These are phyloP conservation scores for Watsonalla cultraria DNA, from an alignment of 2,888 invertebrate species.

Conservation along the genomic window DNA sequence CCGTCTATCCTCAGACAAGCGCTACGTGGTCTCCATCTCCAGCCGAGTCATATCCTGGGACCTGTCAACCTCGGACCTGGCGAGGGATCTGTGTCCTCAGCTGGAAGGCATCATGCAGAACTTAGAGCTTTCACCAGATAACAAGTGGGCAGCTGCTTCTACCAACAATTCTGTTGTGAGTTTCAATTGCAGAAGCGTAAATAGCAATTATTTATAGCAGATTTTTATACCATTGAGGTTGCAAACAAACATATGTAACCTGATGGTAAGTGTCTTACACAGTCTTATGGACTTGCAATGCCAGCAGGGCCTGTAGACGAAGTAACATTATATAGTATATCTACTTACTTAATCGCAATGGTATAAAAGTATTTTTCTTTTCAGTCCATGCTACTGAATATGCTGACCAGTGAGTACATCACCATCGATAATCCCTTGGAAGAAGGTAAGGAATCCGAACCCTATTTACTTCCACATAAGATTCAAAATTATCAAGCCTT, in stretches of 20 bases:
- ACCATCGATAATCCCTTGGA: constrained; percentile 91
- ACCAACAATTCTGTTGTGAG: constrained; percentile 95
- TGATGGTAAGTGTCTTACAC: background rate
- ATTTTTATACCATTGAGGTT: too few species aligned
- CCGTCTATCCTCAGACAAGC: constrained; percentile 91
- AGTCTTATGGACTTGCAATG: too few species aligned
- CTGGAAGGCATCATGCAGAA: constrained; percentile 98
- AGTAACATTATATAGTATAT: too few species aligned
- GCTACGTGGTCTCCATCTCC: constrained; percentile 97
- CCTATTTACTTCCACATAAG: too few species aligned
- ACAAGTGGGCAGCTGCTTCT: constrained; percentile 96
- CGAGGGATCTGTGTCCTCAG: constrained; percentile 92
- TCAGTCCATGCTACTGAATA: constrained; percentile 92
- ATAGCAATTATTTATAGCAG: too few species aligned
- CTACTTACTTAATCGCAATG: too few species aligned
- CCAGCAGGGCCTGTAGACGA: too few species aligned
- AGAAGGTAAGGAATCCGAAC: constrained; percentile 56
- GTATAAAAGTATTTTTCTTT: constrained; percentile 26
- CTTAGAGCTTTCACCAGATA: constrained; percentile 94
- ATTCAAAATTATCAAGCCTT: too few species aligned
- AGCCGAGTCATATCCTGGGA: constrained; percentile 99
- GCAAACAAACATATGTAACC: background rate
- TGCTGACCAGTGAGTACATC: constrained; percentile 95
- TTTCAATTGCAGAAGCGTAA: background rate
- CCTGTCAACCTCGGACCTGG: constrained; percentile 95